These are phyloP conservation scores for Dryomyza anilis DNA, from an alignment of 2,888 invertebrate species.

Conservation along the genomic window DNA sequence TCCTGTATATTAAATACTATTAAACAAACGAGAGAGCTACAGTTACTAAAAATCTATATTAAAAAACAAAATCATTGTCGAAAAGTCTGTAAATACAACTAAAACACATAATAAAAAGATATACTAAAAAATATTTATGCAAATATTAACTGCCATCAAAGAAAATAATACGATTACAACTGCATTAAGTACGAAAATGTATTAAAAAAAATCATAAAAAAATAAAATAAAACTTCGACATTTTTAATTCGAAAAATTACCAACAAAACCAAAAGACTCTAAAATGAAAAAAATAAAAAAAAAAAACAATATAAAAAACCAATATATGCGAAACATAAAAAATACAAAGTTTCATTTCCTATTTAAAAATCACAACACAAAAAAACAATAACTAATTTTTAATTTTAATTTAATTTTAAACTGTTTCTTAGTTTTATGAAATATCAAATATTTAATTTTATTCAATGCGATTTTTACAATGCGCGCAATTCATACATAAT, in stretches of 20 bases:
- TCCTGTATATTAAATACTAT: constrained; percentile 2
- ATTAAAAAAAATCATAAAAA: neutral
- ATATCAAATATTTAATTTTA: no score
- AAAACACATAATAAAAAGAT: neutral
- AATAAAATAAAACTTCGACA: neutral
- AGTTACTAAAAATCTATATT: constrained; percentile 1
- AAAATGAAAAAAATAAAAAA: neutral
- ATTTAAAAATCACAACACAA: neutral
- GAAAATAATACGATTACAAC: neutral
- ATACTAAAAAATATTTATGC: neutral
- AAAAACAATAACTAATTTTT: no score
- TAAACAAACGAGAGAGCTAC: no score
- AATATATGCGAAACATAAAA: neutral
- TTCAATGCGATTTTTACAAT: no score
- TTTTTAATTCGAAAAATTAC: neutral
- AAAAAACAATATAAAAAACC: no score
- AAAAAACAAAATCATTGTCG: neutral
- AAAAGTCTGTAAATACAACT: constrained; percentile 8
- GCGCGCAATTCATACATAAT: neutral
- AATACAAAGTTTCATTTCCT: constrained; percentile 6
- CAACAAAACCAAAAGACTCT: constrained; percentile 13
- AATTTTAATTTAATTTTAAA: no score
- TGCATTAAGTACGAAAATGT: neutral
- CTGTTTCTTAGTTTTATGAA: no score
- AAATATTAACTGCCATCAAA: constrained; percentile 16